Evolutionary conservation across 2,113 vertebrate genomes (phyloP).

Genomic region (Pomatostomus ruficeps): DNA sequence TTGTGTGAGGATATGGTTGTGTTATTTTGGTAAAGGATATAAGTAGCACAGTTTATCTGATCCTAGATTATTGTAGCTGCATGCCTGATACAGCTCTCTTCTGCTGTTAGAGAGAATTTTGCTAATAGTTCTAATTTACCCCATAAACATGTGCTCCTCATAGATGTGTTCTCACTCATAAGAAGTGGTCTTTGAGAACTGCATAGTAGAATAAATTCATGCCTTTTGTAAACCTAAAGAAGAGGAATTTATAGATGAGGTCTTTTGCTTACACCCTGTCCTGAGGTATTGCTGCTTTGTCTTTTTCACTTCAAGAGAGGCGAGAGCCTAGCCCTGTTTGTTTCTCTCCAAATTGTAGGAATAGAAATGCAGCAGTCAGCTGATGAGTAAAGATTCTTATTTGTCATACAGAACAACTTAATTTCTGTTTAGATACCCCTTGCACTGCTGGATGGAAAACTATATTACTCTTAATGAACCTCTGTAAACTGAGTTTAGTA

Average conservation of each 20-base stretch:
- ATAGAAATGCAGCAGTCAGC: not conserved
- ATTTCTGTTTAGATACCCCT: not conserved
- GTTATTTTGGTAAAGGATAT: not conserved
- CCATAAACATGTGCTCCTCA: accelerated
- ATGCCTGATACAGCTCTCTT: not conserved
- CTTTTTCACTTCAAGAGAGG: not conserved
- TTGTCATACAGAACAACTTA: not conserved
- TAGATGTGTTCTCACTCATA: not conserved
- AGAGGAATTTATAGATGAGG: not conserved
- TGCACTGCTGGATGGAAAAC: not conserved
- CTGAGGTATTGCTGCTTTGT: not conserved
- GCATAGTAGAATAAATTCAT: not conserved
- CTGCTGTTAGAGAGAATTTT: not conserved
- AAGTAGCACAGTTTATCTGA: not conserved
- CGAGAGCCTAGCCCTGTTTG: not conserved
- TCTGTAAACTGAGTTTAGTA: not conserved
- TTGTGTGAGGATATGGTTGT: accelerated
- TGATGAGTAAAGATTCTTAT: not conserved
- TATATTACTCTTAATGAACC: not conserved
- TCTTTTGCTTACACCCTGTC: not conserved
- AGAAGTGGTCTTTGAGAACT: not conserved
- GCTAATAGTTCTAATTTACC: not conserved
- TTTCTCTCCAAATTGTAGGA: not conserved
- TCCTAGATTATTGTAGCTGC: not conserved
- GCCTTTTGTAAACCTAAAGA: not conserved